Percentiles rank a stretch among this genome's conserved stretches.
These are phyloP conservation scores for Formicarius rufipectus DNA, from an alignment of 2,113 vertebrate species.

Conservation along the genomic window DNA sequence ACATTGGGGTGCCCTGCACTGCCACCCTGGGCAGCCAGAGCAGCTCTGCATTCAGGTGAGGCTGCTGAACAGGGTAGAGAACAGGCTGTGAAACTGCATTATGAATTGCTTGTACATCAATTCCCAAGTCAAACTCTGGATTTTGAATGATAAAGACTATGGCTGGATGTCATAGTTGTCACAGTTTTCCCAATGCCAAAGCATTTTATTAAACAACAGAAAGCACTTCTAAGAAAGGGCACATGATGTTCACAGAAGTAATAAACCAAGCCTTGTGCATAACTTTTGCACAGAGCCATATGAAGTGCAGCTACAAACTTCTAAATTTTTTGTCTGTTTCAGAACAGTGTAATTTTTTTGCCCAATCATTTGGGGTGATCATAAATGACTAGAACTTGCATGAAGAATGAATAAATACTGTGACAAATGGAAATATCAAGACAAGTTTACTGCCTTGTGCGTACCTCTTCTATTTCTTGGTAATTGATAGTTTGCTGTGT, in stretches of 20 bases:
- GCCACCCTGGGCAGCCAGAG: not conserved
- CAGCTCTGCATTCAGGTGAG: not conserved
- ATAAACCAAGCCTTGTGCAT: not conserved
- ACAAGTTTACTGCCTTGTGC: not conserved
- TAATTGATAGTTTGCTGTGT: not conserved
- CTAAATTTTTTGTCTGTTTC: not conserved
- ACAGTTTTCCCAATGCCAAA: not conserved
- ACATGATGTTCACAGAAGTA: not conserved
- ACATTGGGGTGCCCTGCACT: not conserved
- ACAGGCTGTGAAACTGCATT: not conserved
- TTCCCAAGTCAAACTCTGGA: not conserved
- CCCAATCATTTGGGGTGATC: not conserved
- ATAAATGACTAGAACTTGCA: not conserved
- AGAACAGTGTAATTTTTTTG: not conserved
- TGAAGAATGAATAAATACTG: not conserved
- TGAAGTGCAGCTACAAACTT: not conserved
- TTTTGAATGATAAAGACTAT: not conserved
- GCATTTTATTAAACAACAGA: conserved; percentile 28
- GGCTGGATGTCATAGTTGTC: not conserved
- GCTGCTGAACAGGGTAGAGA: not conserved
- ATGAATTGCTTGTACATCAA: not conserved
- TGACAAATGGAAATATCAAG: not conserved
- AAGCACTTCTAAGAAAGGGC: conserved; percentile 34
- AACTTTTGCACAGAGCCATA: not conserved
- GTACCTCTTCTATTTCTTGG: not conserved